phyloP scores from a whole-genome alignment of 2,797 vertebrate species.

The Tympanoctomys barrerae region DNA sequence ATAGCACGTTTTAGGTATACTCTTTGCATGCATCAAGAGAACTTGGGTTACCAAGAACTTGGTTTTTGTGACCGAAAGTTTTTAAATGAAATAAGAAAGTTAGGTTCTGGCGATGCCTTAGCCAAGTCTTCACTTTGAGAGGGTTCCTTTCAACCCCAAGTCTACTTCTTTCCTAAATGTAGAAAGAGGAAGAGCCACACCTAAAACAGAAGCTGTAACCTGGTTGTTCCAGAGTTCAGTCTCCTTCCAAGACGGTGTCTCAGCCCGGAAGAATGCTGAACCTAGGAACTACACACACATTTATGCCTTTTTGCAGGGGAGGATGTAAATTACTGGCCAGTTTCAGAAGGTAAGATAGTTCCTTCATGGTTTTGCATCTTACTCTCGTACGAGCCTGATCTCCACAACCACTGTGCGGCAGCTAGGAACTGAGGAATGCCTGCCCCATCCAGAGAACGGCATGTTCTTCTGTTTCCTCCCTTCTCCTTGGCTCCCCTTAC shows the following conservation, averaged over 20 bases:
- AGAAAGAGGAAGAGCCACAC: not conserved
- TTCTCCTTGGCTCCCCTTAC: not conserved
- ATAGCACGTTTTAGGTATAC: not conserved
- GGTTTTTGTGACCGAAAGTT: not conserved
- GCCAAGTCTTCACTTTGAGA: not conserved
- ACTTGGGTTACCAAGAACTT: not conserved
- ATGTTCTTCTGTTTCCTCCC: accelerated
- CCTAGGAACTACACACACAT: not conserved
- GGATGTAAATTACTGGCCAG: not conserved
- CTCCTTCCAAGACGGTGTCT: not conserved
- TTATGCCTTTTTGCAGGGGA: not conserved
- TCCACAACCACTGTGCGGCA: accelerated
- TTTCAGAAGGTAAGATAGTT: constrained; percentile 9
- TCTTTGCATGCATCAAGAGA: not conserved
- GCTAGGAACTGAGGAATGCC: not conserved
- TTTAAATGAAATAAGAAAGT: not conserved
- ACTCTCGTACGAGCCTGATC: not conserved
- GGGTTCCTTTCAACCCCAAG: not conserved
- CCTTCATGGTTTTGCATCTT: not conserved
- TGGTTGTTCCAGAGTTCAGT: not conserved
- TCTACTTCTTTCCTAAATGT: not conserved
- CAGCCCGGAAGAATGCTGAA: not conserved
- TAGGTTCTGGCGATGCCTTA: not conserved
- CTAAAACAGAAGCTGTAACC: too few relatives aligned
- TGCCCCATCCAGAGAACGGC: accelerated